phyloP scores from a whole-genome alignment of 2,113 vertebrate species.

The Taurulus bubalis region DNA sequence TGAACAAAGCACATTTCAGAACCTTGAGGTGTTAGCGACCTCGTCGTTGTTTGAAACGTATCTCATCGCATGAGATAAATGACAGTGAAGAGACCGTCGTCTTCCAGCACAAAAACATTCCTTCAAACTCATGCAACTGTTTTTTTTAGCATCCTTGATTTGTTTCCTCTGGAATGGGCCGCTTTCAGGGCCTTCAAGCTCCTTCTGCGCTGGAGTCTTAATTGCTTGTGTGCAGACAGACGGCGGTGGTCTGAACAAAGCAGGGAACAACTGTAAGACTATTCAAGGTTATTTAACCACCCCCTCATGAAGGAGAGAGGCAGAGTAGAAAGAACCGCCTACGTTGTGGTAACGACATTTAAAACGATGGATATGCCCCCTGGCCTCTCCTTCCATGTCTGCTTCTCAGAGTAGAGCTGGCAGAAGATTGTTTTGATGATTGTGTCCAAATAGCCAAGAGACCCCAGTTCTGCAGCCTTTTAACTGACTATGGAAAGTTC shows the following conservation, averaged over 20 bases:
- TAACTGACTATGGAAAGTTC: not conserved
- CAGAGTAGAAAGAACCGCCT: not conserved
- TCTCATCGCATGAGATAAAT: conserved; percentile 11
- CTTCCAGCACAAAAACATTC: conserved; percentile 11
- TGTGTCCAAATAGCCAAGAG: conserved; percentile 15
- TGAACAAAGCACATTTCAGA: not conserved
- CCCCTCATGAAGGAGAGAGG: conserved; percentile 30
- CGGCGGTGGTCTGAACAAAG: conserved; percentile 22
- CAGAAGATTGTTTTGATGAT: conserved; percentile 17
- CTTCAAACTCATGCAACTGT: conserved; percentile 38
- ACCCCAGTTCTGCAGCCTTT: not conserved
- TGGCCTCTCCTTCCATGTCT: not conserved
- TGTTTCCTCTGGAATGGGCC: not conserved
- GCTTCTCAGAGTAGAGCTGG: not conserved
- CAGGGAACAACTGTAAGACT: conserved; percentile 15
- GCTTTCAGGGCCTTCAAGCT: conserved; percentile 29
- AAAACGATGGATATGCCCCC: conserved; percentile 26
- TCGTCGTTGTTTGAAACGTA: not conserved
- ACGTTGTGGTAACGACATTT: conserved; percentile 18
- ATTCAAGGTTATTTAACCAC: conserved; percentile 63
- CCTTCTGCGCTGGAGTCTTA: conserved; percentile 47
- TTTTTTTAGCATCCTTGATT: conserved; percentile 1
- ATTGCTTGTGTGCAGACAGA: conserved; percentile 52
- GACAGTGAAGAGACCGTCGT: not conserved
- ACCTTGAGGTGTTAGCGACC: not conserved